Evolutionary conservation across 2,113 vertebrate genomes (phyloP), one percentile per base, ranked within the genome.

Genomic region (Dipodomys spectabilis): DNA sequence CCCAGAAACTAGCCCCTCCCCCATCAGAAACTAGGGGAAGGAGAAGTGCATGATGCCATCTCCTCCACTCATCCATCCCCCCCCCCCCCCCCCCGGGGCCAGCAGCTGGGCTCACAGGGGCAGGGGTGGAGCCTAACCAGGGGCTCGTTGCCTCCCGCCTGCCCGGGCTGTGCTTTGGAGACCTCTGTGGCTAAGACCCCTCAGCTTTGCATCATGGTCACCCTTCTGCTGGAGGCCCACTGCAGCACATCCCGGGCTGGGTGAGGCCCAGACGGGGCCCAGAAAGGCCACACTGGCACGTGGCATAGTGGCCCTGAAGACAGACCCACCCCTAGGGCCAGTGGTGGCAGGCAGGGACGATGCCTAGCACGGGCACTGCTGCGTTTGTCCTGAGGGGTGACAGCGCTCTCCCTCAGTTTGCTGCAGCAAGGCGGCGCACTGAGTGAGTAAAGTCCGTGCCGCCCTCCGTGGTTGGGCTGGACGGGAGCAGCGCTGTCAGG

Each of bases 191-290:
- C 22, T 0, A 30, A 15, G 49, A 32, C 11, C 28, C 30, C 1
- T 23, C 20, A 4, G 10, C 64, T 77, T 25, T 62, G 15, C 15
- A 39, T 0, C 0, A 10, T 4, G 2, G 8, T 15, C 18, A 25
- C 7, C 30, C 10, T 1, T 23, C 19, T n/a, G 4, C 45, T 32
- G 23, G 27, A 79, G 35, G 28, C 71, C 57, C 53, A 32, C 30
- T 39, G 3, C 39, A 75, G 65, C 4, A 5, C 86, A 62, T 49
- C 12, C 49, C 12, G 28, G 12, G 39, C 28, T 13, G 25, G 25
- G 49, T 12, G 49, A 39, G 35, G 35, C 35, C 35, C 35, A 39
- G 35, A 39, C n/a, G 35, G 35, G 49, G 35, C 5, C 3, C 72
- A 35, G 71, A n/a, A 18, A 30, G 11, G 23, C 22, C 2, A 0